Evolutionary conservation across 2,113 vertebrate genomes (phyloP), one percentile per base, ranked within the genome.

Genomic region (Sceloporus undulatus): DNA sequence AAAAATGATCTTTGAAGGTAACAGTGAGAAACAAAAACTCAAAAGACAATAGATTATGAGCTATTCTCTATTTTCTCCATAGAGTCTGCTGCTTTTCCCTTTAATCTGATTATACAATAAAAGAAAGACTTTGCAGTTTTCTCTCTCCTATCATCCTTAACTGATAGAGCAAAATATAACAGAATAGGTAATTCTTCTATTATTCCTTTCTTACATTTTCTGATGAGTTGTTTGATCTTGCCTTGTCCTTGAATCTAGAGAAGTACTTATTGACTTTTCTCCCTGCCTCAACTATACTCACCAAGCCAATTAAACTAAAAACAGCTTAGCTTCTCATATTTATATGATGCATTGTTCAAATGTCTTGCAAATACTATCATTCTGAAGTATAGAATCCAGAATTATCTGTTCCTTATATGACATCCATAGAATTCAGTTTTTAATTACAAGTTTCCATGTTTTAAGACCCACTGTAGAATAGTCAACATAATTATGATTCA

Each of bases 141-240:
- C 86, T 90, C 62, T 85, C 23, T 85, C 42, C 11, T 40, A 27
- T 56, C 88, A 42, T 92, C 89, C 91, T 89, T 65, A 76, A 91
- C 82, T 70, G 79, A 89, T 71, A 71, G 25, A 13, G 59, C 16
- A 18, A 62, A 62, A 62, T 62, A 16, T 14, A 62, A 62, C 59
- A 89, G 86, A 93, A 92, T 78, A 89, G 88, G 79, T 85, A 88
- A 66, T 68, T 75, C 79, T 92, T 85, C 82, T 91, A 25, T 76
- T 38, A 62, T 62, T 90, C 78, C 74, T 77, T 27, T 80, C 80
- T 52, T 70, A 83, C 71, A 65, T 89, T 91, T 92, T 74, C 84
- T 80, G 71, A 76, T 88, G 85, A 74, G 86, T 90, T 92, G 56
- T 93, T 94, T 92, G 87, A 92, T 94, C 91, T 92, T 89, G 89